phyloP scores from a whole-genome alignment of 1,140 invertebrate genomes.

The Scaptomyza pallida region DNA sequence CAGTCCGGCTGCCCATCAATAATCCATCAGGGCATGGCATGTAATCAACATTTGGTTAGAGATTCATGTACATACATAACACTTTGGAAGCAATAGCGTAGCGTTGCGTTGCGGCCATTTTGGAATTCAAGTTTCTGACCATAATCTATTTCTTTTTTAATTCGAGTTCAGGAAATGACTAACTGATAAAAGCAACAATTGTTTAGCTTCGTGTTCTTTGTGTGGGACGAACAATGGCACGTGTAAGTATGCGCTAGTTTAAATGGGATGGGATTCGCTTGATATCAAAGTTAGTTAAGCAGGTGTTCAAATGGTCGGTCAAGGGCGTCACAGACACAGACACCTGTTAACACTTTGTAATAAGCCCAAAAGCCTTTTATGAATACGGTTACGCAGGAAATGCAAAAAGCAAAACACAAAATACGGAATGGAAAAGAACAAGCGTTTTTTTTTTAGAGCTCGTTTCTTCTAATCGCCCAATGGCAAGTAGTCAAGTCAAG shows the following conservation, averaged over 20 bases:
- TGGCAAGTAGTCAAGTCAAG: constrained; percentile 10
- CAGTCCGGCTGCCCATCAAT: constrained; percentile 35
- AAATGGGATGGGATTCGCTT: constrained; percentile 1
- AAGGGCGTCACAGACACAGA: constrained; percentile 19
- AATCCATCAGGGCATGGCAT: constrained; percentile 1
- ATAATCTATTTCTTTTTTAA: constrained; percentile 37
- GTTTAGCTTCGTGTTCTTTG: too few relatives aligned
- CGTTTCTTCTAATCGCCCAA: constrained; percentile 38
- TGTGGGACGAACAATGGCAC: constrained; percentile 10
- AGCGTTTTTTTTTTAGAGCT: constrained; percentile 15
- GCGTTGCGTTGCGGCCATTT: constrained; percentile 40
- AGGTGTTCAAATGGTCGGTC: constrained; percentile 60
- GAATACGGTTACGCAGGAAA: constrained; percentile 31
- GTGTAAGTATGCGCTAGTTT: constrained; percentile 33
- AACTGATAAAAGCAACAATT: constrained; percentile 63
- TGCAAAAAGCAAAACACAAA: constrained; percentile 15
- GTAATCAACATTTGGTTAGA: constrained; percentile 25
- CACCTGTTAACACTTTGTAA: constrained; percentile 25
- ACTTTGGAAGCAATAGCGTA: constrained; percentile 20
- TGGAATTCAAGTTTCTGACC: constrained; percentile 11
- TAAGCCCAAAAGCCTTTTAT: constrained; percentile 49
- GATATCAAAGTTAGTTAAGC: constrained; percentile 31
- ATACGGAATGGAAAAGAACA: constrained; percentile 3
- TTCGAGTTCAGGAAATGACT: constrained; percentile 59
- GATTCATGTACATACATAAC: constrained; percentile 18